Evolutionary conservation across 2,113 vertebrate genomes (phyloP).

Genomic region (Rhineura floridana): DNA sequence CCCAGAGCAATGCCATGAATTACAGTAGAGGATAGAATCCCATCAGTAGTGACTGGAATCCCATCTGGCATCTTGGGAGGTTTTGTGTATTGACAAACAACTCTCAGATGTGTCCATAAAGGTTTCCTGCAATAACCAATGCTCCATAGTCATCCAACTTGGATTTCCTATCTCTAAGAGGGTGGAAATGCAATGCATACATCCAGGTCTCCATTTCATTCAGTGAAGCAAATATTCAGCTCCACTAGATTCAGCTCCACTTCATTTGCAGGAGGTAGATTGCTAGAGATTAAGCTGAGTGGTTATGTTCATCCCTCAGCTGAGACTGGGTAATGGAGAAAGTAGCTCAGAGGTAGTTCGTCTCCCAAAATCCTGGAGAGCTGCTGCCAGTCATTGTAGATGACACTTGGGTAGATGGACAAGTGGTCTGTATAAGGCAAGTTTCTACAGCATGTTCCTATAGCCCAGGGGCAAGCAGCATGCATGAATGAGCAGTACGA

Average conservation of each 20-base stretch:
- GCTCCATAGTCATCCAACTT: background rate
- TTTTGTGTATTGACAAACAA: rapidly evolving
- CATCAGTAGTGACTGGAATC: conserved; percentile 20
- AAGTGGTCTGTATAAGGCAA: background rate
- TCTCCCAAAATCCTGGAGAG: too few relatives aligned
- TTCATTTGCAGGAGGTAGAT: background rate
- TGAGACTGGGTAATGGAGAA: background rate
- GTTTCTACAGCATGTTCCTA: too few relatives aligned
- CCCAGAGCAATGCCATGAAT: background rate
- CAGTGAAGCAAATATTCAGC: background rate
- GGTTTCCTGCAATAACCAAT: background rate
- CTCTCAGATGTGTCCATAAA: background rate
- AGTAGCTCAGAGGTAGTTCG: background rate
- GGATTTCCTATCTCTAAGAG: background rate
- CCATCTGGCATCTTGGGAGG: background rate
- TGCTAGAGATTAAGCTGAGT: background rate
- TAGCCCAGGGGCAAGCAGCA: background rate
- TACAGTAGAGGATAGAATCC: conserved; percentile 11
- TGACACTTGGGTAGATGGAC: background rate
- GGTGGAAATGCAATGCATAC: background rate
- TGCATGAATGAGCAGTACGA: background rate
- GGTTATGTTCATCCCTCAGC: background rate
- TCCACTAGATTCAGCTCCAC: background rate
- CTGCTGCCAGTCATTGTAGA: too few relatives aligned
- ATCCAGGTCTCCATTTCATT: background rate